Evolutionary conservation across 2,888 invertebrate species (phyloP).

Genomic region (Nemapogon koenigi): DNA sequence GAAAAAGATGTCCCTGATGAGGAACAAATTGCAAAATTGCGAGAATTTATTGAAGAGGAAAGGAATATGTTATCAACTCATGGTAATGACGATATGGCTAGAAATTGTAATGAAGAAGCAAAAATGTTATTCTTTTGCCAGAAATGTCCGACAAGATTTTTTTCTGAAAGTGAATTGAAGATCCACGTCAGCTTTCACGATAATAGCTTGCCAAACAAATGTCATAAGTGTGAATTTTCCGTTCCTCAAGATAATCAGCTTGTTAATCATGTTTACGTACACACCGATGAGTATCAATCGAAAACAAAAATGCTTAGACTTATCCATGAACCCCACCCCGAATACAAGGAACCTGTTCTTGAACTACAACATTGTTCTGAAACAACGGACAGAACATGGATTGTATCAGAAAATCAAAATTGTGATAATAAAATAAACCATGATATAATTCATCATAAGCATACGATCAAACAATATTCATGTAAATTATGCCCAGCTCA

Average conservation of each 20-base stretch:
- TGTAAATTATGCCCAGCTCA: conserved; percentile 75
- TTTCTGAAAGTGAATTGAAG: conserved; percentile 75
- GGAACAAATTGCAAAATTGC: conserved; percentile 63
- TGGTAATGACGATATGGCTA: conserved; percentile 26
- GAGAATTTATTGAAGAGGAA: conserved; percentile 44
- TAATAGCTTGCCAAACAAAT: conserved; percentile 68
- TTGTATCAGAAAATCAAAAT: conserved; percentile 25
- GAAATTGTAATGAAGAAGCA: conserved; percentile 30
- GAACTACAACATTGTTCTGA: conserved; percentile 38
- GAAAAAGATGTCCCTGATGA: conserved; percentile 71
- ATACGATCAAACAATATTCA: conserved; percentile 44
- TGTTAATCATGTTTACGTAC: conserved; percentile 73
- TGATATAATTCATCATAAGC: too few relatives aligned
- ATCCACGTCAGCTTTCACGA: conserved; percentile 77
- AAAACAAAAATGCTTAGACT: conserved; percentile 73
- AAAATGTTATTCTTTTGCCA: conserved; percentile 75
- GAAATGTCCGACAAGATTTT: conserved; percentile 84
- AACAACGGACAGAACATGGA: conserved; percentile 47
- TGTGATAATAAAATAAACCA: too few relatives aligned
- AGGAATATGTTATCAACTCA: conserved; percentile 27
- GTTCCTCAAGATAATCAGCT: conserved; percentile 74
- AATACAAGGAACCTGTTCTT: conserved; percentile 69
- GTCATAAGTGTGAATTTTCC: conserved; percentile 79
- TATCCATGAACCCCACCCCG: conserved; percentile 68
- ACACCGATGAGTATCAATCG: conserved; percentile 80